Conservation (phyloP, 1,140 invertebrate species). For the Schlechtendalia chinensis region DNA sequence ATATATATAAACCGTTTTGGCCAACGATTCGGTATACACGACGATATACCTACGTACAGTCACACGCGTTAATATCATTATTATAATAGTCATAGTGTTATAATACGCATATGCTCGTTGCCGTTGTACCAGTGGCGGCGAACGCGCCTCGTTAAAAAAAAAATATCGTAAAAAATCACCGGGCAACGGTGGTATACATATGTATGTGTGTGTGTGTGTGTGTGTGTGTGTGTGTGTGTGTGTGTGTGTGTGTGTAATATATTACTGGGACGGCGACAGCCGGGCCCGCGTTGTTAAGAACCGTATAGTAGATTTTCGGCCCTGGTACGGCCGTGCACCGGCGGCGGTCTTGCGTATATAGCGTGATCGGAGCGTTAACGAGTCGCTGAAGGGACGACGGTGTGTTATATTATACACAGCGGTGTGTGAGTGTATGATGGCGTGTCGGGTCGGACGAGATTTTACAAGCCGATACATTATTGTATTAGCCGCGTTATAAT, state of each 20-base stretch:
- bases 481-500: neutral
- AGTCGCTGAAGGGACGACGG: neutral
- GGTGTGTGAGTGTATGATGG: neutral
- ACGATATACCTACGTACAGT: no score
- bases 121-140: no score
- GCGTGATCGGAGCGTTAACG: conserved; percentile 5
- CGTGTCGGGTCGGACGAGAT: neutral
- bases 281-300: neutral
- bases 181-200: neutral
- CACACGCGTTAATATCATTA: neutral
- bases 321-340: neutral
- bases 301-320: neutral
- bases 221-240: no score
- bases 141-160: conserved; percentile 26
- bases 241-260: neutral
- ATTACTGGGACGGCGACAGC: neutral
- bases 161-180: neutral
- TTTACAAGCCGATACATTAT: neutral
- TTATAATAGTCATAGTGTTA: neutral
- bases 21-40: no score
- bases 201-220: neutral
- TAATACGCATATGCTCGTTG: neutral
- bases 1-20: neutral
- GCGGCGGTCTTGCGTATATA: neutral
- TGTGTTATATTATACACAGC: neutral